Evolutionary conservation across 2,797 vertebrate genomes (phyloP), one percentile per base, ranked within the genome.

Genomic region (Sebastes iracundus): DNA sequence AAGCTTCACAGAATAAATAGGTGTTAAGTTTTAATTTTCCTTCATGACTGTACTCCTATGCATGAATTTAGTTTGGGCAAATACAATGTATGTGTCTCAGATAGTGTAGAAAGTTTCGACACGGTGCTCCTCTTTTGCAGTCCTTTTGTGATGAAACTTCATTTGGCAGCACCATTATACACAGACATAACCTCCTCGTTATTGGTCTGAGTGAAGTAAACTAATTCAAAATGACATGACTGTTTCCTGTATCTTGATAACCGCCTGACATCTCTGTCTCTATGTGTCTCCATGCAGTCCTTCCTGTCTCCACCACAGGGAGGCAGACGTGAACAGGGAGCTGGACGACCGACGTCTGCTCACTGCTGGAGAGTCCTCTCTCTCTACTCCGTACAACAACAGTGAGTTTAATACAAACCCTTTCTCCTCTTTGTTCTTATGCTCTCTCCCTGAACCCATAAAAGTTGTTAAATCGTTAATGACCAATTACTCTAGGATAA

Each of bases 301-400:
- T 78, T 94, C 92, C 59, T 78, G 80, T 74, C 56, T 86, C 73
- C 79, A 79, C 81, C 89, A 89, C 71, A 84, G 42, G 81, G 88
- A 53, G 82, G 75, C 86, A 75, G 85, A 85, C 7, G 60, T 70
- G 1, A 58, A 28, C 69, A 59, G 64, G 11, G 18, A 87, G n/a
- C 82, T 81, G 70, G 85, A 81, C 7, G 27, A 63, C 1, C 65
- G n/a, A n/a, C 25, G 14, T 23, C 53, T 10, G 49, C 14, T n/a
- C 67, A 67, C 30, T 3, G 11, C 76, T 33, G 87, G 65, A 33
- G 84, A 83, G 18, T 69, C 74, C 0, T 46, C 79, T 4, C 75
- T 83, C 27, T 82, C 81, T 20, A 13, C 79, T 58, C 72, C 79
- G 2, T 8, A 68, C 77, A 89, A 59, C 77, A 63, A 71, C 88